Evolutionary conservation across 2,113 vertebrate species (phyloP), one percentile per base, ranked within the genome.

Genomic region (Oncorhynchus gorbuscha): DNA sequence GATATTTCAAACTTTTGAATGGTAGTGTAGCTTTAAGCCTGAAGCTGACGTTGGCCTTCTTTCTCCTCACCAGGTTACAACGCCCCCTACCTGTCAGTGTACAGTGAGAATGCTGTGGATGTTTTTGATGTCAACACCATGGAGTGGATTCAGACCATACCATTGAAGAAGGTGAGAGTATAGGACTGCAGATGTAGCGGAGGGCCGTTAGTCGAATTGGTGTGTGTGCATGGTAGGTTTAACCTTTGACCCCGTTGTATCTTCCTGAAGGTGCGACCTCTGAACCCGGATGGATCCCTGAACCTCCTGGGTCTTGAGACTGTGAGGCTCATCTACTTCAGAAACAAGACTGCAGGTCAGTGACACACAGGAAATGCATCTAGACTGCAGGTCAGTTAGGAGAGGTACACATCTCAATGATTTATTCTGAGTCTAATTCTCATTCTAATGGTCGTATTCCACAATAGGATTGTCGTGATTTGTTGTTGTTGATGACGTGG

Each of bases 81-180:
- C 86, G 97, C 98, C 81, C 98, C 98, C 64, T 99, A 98, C 93
- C 95, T 99, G 90, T 99, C 97, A 0, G 95, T 99, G 85, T 99
- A 99, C 84, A 99, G 97, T 87, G 98, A 99, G 91, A 99, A 98
- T 26, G 96, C 97, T 3, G 93, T 99, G 45, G 98, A 99, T 76
- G 91, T 99, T 83, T 99, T 98, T 0, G 96, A 99, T 0, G 95
- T 99, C 81, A 99, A 98, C 91, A 97, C 96, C 72, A 99, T 97
- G 96, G 98, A 99, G 82, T 99, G 98, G 98, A 99, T 99, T 84
- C 98, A 99, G 86, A 97, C 97, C 84, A 95, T 99, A 82, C 96
- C 98, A 18, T 94, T 99, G 16, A 99, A 99, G 87, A 99, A 99
- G 97, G 98, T 99, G 72, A 18, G 85, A 74, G 48, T 75, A 7